Conservation (phyloP, 2,888 invertebrate genomes). For the Lottia scabra region DNA sequence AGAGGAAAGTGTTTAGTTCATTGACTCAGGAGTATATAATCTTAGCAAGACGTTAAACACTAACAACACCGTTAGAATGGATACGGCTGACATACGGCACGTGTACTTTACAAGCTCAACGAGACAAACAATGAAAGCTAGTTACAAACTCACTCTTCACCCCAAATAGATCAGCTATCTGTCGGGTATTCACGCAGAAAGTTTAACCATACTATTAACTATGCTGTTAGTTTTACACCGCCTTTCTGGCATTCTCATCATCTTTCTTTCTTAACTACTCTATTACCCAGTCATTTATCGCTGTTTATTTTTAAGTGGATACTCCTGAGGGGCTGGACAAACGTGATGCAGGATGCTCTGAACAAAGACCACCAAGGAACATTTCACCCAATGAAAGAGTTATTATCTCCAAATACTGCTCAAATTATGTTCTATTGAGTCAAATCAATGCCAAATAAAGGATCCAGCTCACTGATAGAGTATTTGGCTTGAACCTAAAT, state of each 20-base stretch:
- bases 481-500: no score
- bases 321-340: neutral
- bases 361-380: slow-evolving; percentile 4
- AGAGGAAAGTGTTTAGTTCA: no score
- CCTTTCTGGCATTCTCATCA: slow-evolving; percentile 6
- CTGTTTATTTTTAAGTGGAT: neutral
- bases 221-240: neutral
- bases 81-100: slow-evolving; percentile 7
- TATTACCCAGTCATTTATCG: neutral
- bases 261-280: neutral
- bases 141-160: neutral
- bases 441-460: no score
- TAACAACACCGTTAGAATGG: slow-evolving; percentile 2
- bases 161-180: neutral
- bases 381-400: neutral
- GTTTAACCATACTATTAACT: neutral
- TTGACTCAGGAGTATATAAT: no score
- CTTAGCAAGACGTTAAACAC: neutral
- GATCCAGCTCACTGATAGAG: no score
- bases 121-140: slow-evolving; percentile 3
- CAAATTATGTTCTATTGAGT: no score
- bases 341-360: neutral
- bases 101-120: slow-evolving; percentile 1
- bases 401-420: neutral
- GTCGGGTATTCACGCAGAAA: slow-evolving; percentile 1